phyloP scores from a whole-genome alignment of 37 sponge, comb jelly and placozoan genomes.

The Ephydatia muelleri region DNA sequence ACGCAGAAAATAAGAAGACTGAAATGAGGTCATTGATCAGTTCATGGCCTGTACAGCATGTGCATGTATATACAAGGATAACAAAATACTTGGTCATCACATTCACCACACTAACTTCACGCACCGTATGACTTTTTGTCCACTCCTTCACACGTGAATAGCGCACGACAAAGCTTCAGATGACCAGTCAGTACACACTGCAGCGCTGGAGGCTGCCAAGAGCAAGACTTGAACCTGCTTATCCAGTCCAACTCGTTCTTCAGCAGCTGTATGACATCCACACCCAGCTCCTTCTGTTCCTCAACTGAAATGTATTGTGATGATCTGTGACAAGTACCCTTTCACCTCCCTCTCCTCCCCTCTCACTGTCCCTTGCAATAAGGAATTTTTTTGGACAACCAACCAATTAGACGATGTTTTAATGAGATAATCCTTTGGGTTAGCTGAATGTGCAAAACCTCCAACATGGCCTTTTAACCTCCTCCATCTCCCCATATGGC shows the following conservation, averaged over 20 bases:
- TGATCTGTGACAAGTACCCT: not conserved
- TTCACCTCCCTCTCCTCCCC: not conserved
- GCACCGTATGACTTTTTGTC: conserved; percentile 56
- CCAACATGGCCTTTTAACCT: too few relatives aligned
- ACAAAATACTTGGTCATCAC: not conserved
- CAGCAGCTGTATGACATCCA: conserved; percentile 63
- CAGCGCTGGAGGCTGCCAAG: conserved; percentile 9
- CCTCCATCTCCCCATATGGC: too few relatives aligned
- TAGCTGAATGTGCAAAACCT: too few relatives aligned
- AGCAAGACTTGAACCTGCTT: not conserved
- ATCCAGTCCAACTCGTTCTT: conserved; percentile 72
- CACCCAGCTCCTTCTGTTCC: conserved; percentile 40
- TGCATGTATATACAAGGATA: not conserved
- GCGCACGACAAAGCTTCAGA: conserved; percentile 66
- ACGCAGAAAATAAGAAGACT: conserved; percentile 91
- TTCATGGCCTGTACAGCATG: conserved; percentile 29
- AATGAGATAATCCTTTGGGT: too few relatives aligned
- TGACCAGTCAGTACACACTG: conserved; percentile 87
- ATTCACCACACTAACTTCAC: not conserved
- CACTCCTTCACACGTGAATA: conserved; percentile 76
- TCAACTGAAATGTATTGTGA: not conserved
- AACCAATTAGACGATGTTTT: too few relatives aligned
- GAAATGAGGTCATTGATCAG: conserved; percentile 60
- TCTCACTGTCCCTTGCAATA: too few relatives aligned
- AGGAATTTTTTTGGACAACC: too few relatives aligned